Percentiles rank a stretch among this genome's conserved stretches.
These are phyloP conservation scores for Tiphia femorata DNA, from an alignment of 2,888 invertebrate genomes.

Conservation along the genomic window DNA sequence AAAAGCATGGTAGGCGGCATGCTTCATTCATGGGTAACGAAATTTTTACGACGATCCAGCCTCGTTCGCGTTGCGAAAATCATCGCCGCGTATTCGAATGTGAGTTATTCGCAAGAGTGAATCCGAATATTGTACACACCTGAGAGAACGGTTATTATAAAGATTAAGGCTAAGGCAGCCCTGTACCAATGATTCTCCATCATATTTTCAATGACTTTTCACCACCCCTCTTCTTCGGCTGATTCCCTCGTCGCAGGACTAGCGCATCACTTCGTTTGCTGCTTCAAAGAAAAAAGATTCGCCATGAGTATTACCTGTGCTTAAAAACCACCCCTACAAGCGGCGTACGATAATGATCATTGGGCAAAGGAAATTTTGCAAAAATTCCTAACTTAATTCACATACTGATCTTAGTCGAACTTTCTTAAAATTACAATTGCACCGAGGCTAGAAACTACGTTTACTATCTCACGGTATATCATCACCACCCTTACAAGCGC, in stretches of 20 bases:
- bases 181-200: slow-evolving; percentile 28
- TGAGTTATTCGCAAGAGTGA: no score
- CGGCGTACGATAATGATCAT: no score
- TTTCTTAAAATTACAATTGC: no score
- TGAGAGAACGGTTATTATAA: slow-evolving; percentile 33
- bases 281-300: slow-evolving; percentile 22
- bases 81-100: neutral
- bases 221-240: slow-evolving; percentile 22
- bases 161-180: slow-evolving; percentile 35
- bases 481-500: no score
- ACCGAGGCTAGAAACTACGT: no score
- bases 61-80: neutral
- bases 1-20: slow-evolving; percentile 54
- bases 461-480: no score
- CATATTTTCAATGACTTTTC: slow-evolving; percentile 35
- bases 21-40: slow-evolving; percentile 36
- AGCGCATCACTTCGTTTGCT: slow-evolving; percentile 44
- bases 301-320: neutral
- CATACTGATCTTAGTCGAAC: no score
- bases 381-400: no score
- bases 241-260: slow-evolving; percentile 20
- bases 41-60: slow-evolving; percentile 14
- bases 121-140: slow-evolving; percentile 21
- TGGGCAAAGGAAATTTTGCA: no score
- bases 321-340: no score